Conservation (phyloP, 2,888 invertebrate genomes). For the Laspeyria flexula region DNA sequence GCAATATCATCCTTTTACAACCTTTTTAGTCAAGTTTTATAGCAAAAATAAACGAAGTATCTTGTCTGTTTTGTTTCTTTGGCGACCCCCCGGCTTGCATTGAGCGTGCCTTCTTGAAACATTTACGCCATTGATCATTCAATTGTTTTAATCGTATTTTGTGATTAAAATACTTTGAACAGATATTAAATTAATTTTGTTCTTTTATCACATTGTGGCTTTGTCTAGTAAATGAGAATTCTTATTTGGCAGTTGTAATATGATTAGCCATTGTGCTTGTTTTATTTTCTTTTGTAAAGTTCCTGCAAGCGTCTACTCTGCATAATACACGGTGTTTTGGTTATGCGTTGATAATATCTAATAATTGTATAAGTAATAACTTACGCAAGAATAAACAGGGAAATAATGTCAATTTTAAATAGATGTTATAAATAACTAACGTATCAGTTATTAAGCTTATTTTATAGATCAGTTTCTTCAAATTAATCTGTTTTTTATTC, state of each 20-base stretch:
- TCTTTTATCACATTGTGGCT: too few species aligned
- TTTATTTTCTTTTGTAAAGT: too few species aligned
- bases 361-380: too few species aligned
- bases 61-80: background rate
- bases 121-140: background rate
- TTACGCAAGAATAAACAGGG: background rate
- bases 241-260: too few species aligned
- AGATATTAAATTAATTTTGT: too few species aligned
- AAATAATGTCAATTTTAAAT: background rate
- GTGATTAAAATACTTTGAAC: background rate
- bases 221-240: too few species aligned
- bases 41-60: background rate
- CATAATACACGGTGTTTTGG: too few species aligned
- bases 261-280: too few species aligned
- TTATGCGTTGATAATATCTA: too few species aligned
- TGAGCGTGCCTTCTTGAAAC: background rate
- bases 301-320: too few species aligned
- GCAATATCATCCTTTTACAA: background rate
- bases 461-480: too few species aligned
- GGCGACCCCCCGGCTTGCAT: background rate
- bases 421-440: background rate
- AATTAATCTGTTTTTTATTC: background rate
- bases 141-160: background rate
- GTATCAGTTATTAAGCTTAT: background rate
- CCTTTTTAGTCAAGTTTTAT: background rate